These are phyloP conservation scores for Chirona hameri DNA, from an alignment of 2,888 invertebrate genomes.

Conservation along the genomic window DNA sequence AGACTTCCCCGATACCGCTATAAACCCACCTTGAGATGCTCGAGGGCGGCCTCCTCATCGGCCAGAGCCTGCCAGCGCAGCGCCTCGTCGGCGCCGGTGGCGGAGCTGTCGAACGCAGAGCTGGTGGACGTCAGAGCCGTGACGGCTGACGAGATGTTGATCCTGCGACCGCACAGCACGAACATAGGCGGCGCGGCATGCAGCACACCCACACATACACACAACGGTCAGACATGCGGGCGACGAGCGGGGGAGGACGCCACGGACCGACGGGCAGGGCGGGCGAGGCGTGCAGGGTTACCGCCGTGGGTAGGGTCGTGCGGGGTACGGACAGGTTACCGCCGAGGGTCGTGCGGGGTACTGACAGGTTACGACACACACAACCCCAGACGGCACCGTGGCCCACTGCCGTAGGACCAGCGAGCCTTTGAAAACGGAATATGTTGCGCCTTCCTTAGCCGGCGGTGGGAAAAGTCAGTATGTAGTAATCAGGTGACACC, in stretches of 20 bases:
- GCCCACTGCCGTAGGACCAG: too few relatives aligned
- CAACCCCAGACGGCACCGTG: too few relatives aligned
- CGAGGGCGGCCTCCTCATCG: constrained; percentile 94
- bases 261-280: background rate
- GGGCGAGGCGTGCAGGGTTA: constrained; percentile 31
- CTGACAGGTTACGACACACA: too few relatives aligned
- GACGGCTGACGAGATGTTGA: constrained; percentile 84
- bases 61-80: constrained; percentile 82
- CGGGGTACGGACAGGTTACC: too few relatives aligned
- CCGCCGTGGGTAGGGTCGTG: too few relatives aligned
- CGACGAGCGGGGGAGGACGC: constrained; percentile 29
- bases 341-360: too few relatives aligned
- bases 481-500: too few relatives aligned
- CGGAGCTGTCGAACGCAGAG: constrained; percentile 76
- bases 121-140: constrained; percentile 82
- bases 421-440: too few relatives aligned
- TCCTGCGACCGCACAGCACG: constrained; percentile 65
- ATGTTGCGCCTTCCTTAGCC: too few relatives aligned
- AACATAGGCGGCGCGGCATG: constrained; percentile 35
- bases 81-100: constrained; percentile 68
- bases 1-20: too few relatives aligned
- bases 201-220: constrained; percentile 38
- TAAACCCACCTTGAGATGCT: constrained; percentile 77
- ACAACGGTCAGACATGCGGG: constrained; percentile 10
- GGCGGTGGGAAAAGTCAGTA: too few relatives aligned